Base-by-base conservation (phyloP, 2,113 vertebrate genomes). In the Pica pica region DNA sequence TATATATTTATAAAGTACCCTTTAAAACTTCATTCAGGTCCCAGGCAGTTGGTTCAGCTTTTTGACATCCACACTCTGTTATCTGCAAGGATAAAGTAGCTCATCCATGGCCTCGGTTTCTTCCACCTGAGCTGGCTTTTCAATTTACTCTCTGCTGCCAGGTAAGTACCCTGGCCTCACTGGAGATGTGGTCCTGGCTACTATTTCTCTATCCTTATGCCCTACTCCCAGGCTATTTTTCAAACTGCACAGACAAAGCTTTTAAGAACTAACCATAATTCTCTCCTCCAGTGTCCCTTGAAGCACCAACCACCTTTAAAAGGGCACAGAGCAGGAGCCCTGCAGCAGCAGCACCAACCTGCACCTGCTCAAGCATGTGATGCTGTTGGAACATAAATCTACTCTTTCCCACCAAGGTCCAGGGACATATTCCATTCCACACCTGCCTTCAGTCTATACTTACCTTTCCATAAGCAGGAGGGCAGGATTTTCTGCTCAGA, bases 361-460 rank as follows among this genome's bases (percentile, higher is more conserved):
- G 10, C 20, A 26, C 1, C 0, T 27, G 9, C n/a, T 33, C 30
- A 1, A 1, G 1, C 5, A 27, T 3, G 16, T 37, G 5, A 6
- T 41, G 33, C 49, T 10, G 1, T 3, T 17, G 33, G 39, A 56
- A 68, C 44, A 70, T 50, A 27, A 22, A 49, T 56, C 35, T 55
- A 44, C 22, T 73, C 16, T 42, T 53, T 16, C n/a, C n/a, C 70
- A 78, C 35, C 56, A 60, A 46, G 5, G 37, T 7, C 19, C 49
- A 56, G 35, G 39, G 15, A 64, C 11, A 7, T 50, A 35, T 3
- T 78, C 21, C n/a, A 35, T 52, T 35, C 37, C 11, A 13, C 18
- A 16, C 11, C 18, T 60, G n/a, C 37, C 41, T 80, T 37, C 64
- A 87, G 21, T 12, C 35, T 73, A 2, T 67, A 18, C 15, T 59